Percentiles rank a stretch among this genome's conserved stretches.
These are phyloP conservation scores for Oceanodroma leucorhoa DNA, from an alignment of 2,797 vertebrate genomes.

Conservation along the genomic window DNA sequence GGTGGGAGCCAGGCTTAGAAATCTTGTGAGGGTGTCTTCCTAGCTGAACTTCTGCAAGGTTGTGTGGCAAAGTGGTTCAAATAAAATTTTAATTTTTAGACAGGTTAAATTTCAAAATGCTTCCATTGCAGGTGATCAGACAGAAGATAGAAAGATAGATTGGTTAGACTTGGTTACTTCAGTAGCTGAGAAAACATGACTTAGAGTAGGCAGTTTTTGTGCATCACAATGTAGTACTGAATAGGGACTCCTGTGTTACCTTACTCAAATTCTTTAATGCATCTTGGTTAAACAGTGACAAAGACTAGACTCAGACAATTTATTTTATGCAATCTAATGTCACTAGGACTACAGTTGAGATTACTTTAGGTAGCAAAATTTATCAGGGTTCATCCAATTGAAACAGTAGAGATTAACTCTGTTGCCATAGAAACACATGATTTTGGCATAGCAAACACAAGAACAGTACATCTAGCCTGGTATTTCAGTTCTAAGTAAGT, in stretches of 20 bases:
- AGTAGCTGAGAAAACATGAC: neutral
- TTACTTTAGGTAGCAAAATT: conserved; percentile 31
- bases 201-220: neutral
- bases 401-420: conserved; percentile 19
- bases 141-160: neutral
- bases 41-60: neutral
- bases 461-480: neutral
- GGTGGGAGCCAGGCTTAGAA: neutral
- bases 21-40: neutral
- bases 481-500: neutral
- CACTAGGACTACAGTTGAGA: neutral
- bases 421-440: conserved; percentile 22
- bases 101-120: neutral
- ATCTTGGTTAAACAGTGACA: conserved; percentile 17
- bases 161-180: neutral
- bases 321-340: conserved; percentile 10
- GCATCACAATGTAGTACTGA: neutral
- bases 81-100: neutral
- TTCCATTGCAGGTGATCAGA: neutral
- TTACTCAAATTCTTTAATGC: conserved; percentile 17
- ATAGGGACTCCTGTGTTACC: neutral
- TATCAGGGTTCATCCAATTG: conserved; percentile 26
- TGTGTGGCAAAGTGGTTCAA: fast-evolving
- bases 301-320: conserved; percentile 9
- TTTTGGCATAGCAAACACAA: neutral